These are phyloP conservation scores for Trichomalopsis sarcophagae DNA, from an alignment of 1,140 invertebrate genomes.

Conservation along the genomic window DNA sequence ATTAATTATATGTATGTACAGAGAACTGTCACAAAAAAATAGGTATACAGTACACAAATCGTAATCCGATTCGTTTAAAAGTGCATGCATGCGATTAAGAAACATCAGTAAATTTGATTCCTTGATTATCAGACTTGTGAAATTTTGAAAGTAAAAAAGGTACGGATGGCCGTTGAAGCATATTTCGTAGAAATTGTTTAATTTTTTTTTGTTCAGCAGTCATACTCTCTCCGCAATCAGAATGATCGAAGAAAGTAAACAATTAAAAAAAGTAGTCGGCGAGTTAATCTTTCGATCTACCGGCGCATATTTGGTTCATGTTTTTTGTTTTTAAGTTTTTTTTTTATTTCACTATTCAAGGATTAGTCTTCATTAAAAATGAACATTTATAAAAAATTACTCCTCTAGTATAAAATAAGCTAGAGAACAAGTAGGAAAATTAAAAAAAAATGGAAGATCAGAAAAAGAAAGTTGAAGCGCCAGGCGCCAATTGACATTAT, in stretches of 20 bases:
- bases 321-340: slow-evolving; percentile 25
- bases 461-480: slow-evolving; percentile 29
- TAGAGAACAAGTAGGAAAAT: slow-evolving; percentile 29
- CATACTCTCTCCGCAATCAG: slow-evolving; percentile 44
- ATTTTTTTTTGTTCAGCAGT: slow-evolving; percentile 43
- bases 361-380: slow-evolving; percentile 40
- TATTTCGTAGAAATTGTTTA: slow-evolving; percentile 55
- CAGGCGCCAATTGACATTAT: slow-evolving; percentile 17
- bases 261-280: slow-evolving; percentile 15
- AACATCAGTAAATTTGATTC: slow-evolving; percentile 27
- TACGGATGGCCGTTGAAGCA: slow-evolving; percentile 51
- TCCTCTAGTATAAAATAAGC: slow-evolving; percentile 14
- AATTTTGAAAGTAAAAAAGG: slow-evolving; percentile 57
- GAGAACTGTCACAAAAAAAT: slow-evolving; percentile 67
- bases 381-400: slow-evolving; percentile 40
- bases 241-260: slow-evolving; percentile 35
- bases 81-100: slow-evolving; percentile 41
- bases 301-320: slow-evolving; percentile 28
- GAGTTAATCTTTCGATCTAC: slow-evolving; percentile 21
- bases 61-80: slow-evolving; percentile 8
- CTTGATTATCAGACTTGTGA: slow-evolving; percentile 39
- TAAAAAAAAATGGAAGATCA: slow-evolving; percentile 38
- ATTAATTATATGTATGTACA: slow-evolving; percentile 69
- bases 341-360: slow-evolving; percentile 40
- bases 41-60: slow-evolving; percentile 18